Percentiles rank a stretch among this genome's conserved stretches.
phyloP scores from a whole-genome alignment of 2,113 vertebrate species.

The Psilopogon haemacephalus region DNA sequence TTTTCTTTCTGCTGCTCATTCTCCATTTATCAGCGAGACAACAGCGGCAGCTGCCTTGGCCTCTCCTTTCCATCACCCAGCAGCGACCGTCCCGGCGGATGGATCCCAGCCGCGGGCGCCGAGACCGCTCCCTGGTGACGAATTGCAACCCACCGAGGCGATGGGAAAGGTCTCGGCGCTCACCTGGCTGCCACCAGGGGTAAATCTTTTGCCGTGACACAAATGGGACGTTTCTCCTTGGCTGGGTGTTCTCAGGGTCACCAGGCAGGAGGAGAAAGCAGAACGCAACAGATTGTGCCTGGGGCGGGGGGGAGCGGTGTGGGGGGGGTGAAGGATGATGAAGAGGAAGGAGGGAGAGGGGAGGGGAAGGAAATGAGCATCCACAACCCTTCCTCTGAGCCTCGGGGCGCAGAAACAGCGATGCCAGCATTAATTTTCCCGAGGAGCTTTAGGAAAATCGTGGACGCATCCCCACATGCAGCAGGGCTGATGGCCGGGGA shows the following conservation, averaged over 20 bases:
- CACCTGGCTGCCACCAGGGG: neutral
- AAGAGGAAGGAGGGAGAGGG: neutral
- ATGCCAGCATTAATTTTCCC: neutral
- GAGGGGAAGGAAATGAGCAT: neutral
- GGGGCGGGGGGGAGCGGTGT: neutral
- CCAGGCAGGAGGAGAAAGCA: neutral
- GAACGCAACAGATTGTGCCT: neutral
- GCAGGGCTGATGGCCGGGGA: neutral
- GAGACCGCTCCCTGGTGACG: neutral
- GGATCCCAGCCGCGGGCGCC: neutral
- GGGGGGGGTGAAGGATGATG: too few relatives aligned
- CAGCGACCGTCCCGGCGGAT: neutral
- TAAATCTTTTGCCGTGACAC: slow-evolving; percentile 47
- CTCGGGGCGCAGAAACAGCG: neutral
- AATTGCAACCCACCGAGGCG: neutral
- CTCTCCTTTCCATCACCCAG: neutral
- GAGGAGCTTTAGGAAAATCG: slow-evolving; percentile 10
- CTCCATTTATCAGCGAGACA: neutral
- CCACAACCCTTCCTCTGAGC: neutral
- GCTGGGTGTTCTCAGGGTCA: slow-evolving; percentile 20
- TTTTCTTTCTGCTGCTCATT: neutral
- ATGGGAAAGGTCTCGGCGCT: neutral
- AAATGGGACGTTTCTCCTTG: slow-evolving; percentile 63
- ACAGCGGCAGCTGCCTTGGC: neutral
- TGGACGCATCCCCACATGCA: fast-evolving